These are phyloP conservation scores for Daubentonia madagascariensis DNA, from an alignment of 2,113 vertebrate species.

Conservation along the genomic window DNA sequence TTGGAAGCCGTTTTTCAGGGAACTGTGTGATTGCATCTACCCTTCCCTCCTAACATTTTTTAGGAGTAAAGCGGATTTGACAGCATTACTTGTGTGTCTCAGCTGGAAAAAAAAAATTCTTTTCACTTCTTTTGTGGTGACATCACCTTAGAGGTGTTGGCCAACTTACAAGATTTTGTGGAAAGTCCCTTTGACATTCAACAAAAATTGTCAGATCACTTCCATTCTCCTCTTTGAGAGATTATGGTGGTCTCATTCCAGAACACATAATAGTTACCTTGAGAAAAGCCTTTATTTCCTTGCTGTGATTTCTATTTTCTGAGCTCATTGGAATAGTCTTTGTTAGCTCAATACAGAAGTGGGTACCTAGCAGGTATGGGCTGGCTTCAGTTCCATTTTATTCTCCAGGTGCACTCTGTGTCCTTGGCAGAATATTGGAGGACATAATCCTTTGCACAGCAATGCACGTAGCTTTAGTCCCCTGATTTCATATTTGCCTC, in stretches of 20 bases:
- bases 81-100: neutral
- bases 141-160: neutral
- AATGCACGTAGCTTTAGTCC: neutral
- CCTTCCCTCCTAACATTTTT: neutral
- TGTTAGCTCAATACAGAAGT: neutral
- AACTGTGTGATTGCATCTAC: neutral
- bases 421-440: neutral
- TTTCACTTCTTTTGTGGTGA: neutral
- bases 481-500: neutral
- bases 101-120: neutral
- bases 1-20: neutral
- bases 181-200: neutral
- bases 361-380: neutral
- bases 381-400: neutral
- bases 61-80: neutral
- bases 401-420: neutral
- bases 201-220: neutral
- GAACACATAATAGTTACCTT: neutral
- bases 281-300: neutral
- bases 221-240: neutral
- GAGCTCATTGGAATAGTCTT: neutral
- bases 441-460: neutral
- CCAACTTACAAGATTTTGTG: neutral
- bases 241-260: neutral
- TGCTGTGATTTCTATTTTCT: conserved; percentile 7